Percentiles rank a stretch among this genome's conserved stretches.
Conservation (phyloP, 1,140 invertebrate genomes). For the Apis dorsata region DNA sequence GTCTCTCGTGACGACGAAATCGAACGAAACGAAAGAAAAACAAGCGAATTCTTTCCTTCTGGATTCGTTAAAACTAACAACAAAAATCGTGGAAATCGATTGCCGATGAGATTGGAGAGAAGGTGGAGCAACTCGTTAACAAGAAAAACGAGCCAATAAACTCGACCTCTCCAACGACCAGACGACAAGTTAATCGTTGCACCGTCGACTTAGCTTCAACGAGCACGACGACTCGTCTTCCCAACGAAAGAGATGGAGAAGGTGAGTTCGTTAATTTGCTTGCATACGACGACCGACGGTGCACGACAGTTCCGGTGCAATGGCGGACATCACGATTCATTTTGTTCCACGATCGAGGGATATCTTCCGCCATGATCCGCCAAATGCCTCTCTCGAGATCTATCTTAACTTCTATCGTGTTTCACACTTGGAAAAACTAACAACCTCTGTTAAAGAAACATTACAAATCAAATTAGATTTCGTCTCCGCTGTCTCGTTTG, state of each 20-base stretch:
- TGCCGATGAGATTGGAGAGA: too few relatives aligned
- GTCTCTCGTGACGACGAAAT: neutral
- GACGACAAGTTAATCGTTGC: slow-evolving; percentile 2
- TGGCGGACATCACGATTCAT: slow-evolving; percentile 5
- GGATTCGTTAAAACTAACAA: neutral
- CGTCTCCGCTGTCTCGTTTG: too few relatives aligned
- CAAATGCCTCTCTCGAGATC: too few relatives aligned
- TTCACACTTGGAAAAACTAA: too few relatives aligned
- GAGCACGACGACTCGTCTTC: neutral
- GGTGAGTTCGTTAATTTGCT: slow-evolving; percentile 32
- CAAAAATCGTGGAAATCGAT: neutral
- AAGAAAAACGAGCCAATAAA: neutral
- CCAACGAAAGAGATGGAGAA: neutral
- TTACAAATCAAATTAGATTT: too few relatives aligned
- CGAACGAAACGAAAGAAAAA: neutral
- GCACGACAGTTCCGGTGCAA: slow-evolving; percentile 13
- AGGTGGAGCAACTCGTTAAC: neutral
- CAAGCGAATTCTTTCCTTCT: neutral
- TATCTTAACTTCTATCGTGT: neutral
- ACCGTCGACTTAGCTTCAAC: neutral
- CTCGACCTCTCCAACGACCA: too few relatives aligned
- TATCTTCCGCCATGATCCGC: too few relatives aligned
- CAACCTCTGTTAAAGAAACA: too few relatives aligned
- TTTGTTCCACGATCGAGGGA: neutral
- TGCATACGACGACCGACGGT: neutral